phyloP scores from a whole-genome alignment of 2,888 invertebrate genomes.

The Xestia rhomboidea region DNA sequence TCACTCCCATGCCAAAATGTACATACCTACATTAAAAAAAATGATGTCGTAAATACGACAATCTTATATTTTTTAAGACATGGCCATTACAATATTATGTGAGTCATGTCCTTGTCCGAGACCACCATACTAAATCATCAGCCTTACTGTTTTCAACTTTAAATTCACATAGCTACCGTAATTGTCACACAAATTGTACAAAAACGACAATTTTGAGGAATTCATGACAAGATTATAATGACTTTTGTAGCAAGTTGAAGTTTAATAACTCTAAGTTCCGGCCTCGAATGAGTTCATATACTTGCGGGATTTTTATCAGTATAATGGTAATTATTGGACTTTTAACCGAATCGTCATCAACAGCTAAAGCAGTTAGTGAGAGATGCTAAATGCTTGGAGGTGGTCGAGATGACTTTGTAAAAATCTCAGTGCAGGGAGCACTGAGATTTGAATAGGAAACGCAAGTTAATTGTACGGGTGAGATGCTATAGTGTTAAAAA shows the following conservation, averaged over 20 bases:
- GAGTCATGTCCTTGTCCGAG: constrained; percentile 66
- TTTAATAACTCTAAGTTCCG: constrained; percentile 34
- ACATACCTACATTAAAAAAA: constrained; percentile 23
- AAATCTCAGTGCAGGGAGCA: no score
- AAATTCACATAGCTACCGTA: constrained; percentile 56
- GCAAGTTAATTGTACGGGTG: background rate
- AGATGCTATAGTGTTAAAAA: background rate
- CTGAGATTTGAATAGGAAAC: no score
- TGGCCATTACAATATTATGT: constrained; percentile 56
- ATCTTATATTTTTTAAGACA: constrained; percentile 54
- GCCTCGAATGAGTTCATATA: constrained; percentile 3
- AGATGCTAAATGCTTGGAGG: background rate
- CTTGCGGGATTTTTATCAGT: constrained; percentile 17
- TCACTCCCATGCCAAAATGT: constrained; percentile 23
- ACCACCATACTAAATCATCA: constrained; percentile 63
- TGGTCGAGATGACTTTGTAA: background rate
- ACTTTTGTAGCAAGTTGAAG: constrained; percentile 44
- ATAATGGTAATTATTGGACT: background rate
- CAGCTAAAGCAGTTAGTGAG: background rate
- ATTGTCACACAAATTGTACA: constrained; percentile 68
- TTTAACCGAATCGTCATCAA: constrained; percentile 2
- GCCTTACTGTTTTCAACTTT: constrained; percentile 58
- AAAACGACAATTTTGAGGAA: constrained; percentile 65
- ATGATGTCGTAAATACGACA: constrained; percentile 35
- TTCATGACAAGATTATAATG: constrained; percentile 59